Base-by-base conservation (phyloP, 2,113 vertebrate species). In the Toxostoma redivivum region DNA sequence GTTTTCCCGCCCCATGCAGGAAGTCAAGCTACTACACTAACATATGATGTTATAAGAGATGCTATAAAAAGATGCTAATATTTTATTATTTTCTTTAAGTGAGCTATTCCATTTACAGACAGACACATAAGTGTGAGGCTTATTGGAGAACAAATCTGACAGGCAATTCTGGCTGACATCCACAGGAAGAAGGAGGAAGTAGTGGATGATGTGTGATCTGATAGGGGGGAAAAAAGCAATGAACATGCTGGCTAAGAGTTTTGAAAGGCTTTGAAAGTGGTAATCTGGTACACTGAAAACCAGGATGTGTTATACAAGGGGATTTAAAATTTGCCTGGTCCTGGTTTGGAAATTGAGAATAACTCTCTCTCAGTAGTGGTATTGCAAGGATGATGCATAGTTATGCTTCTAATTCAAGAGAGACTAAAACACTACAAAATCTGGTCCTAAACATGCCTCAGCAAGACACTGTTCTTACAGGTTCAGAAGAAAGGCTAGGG, bases 341-440 rank as follows among this genome's bases (percentile, higher is more conserved):
- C 15, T 89, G 11, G 4, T 89, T 74, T 74, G 37, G 38, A 92
- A 79, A 37, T 9, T 67, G 33, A 90, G 61, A 81, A 58, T 33
- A 62, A 79, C 10, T 65, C 15, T 58, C 22, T 58, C 10, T 62
- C 37, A 23, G 17, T 48, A 25, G 9, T 66, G 35, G 35, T 51
- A 12, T 57, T 74, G 21, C 3, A 44, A 20, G 37, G 7, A 0
- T 0, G 13, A 8, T 31, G 28, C 0, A 1, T 19, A 66, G 27
- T 22, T 58, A 45, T 11, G 21, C 15, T 56, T 64, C 27, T 33
- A 65, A 37, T 47, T 76, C 17, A 76, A 72, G 45, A 57, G 7
- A 67, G 37, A 60, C 17, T 22, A 79, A 93, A 76, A n/a, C 12
- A 12, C 18, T 25, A 12, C 9, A 76, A 81, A 91, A 85, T 47